Base-by-base conservation (phyloP, 2,113 vertebrate species). In the Glareola pratincola region DNA sequence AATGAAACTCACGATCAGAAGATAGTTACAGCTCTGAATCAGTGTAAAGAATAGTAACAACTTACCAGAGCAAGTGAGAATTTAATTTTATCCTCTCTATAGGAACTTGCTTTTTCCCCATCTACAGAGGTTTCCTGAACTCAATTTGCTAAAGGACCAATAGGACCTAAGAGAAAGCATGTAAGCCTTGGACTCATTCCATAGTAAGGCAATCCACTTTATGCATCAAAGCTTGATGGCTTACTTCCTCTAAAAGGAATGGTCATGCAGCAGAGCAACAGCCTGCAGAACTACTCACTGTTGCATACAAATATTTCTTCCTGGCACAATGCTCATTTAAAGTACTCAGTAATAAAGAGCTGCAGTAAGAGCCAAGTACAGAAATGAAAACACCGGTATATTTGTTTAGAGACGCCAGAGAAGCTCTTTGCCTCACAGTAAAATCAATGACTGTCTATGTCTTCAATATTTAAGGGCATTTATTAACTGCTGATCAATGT, bases 301-400 rank as follows among this genome's bases (percentile, higher is more conserved):
- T 32, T 95, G 88, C 95, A 95, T 63, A 88, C 50, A 95, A 94
- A 93, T 73, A 62, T 37, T 88, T 85, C 72, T 80, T 94, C 75
- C 91, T 76, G 83, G 79, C 79, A 90, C 30, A 83, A 76, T 6
- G 45, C 14, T 92, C 9, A 85, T 73, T 76, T 88, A 48, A 93
- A 92, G 79, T 32, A 56, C 67, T 66, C 53, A 76, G 78, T 60
- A 90, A 90, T 76, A 78, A 75, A 79, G 57, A 85, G 82, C 57
- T 88, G 53, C 78, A 93, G 78, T 54, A 83, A 45, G 63, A 80
- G 45, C 53, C 57, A 79, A 85, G 67, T 48, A 83, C 36, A 90
- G 79, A 76, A 88, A 94, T 79, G 75, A 94, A 80, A 88, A 80
- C 63, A 83, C 45, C 76, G 39, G 36, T 72, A 10, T 62, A 80